Percentiles rank a stretch among this genome's conserved stretches.
phyloP scores from a whole-genome alignment of 2,888 invertebrate genomes.

The Unio delphinus region DNA sequence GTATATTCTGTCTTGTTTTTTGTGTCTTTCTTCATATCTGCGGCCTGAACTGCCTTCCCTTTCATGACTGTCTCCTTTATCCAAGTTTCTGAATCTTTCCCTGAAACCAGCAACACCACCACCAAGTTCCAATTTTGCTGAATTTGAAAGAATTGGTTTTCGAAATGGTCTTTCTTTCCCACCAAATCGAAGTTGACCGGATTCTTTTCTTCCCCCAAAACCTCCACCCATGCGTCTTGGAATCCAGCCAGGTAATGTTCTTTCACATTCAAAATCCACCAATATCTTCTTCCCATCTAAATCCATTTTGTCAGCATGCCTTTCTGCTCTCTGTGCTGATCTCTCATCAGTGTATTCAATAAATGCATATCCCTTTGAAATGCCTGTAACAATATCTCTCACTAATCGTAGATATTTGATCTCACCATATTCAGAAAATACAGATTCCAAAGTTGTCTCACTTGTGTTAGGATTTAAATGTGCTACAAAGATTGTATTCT shows the following conservation, averaged over 20 bases:
- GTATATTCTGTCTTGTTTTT: background rate
- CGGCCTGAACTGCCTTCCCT: background rate
- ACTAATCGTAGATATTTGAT: constrained; percentile 79
- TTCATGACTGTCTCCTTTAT: background rate
- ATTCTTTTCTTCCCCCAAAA: constrained; percentile 87
- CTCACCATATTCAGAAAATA: constrained; percentile 77
- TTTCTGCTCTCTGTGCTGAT: constrained; percentile 78
- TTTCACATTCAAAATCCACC: constrained; percentile 84
- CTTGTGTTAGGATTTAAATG: constrained; percentile 80
- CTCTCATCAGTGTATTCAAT: constrained; percentile 82
- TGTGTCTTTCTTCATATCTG: background rate
- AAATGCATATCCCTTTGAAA: constrained; percentile 87
- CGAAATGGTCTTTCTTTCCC: constrained; percentile 84
- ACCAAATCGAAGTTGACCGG: constrained; percentile 90
- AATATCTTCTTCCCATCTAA: constrained; percentile 82
- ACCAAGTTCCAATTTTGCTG: constrained; percentile 14
- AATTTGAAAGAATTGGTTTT: constrained; percentile 58
- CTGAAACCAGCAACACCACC: constrained; percentile 4
- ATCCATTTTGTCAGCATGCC: constrained; percentile 76
- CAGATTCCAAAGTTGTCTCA: constrained; percentile 75
- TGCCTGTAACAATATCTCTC: constrained; percentile 86
- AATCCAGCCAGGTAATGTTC: constrained; percentile 82
- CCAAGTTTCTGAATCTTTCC: constrained; percentile 4
- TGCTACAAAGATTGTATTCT: constrained; percentile 83
- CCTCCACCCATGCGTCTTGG: constrained; percentile 90